A percentile compares a stretch with the other conserved stretches of the same genome.
These are phyloP conservation scores for Grammomys surdaster DNA, from an alignment of 2,113 vertebrate genomes.

Conservation along the genomic window DNA sequence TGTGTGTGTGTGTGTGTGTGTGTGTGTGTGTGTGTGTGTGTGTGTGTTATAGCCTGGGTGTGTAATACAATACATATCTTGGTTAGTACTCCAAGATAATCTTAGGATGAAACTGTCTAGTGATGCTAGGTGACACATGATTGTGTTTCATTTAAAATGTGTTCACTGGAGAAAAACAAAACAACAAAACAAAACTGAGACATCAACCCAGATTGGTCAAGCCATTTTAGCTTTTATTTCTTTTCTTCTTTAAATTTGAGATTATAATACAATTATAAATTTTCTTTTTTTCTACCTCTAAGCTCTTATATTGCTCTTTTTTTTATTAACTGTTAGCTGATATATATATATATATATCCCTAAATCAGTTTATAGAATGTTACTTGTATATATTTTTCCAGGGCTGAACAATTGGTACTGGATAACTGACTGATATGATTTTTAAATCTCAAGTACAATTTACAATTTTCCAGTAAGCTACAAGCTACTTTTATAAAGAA, in stretches of 20 bases:
- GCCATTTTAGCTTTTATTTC: neutral
- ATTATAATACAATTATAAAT: neutral
- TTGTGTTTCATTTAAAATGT: conserved; percentile 14
- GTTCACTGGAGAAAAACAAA: conserved; percentile 2
- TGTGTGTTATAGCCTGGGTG: no score
- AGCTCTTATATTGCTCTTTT: neutral
- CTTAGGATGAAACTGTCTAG: neutral
- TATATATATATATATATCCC: neutral
- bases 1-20: neutral
- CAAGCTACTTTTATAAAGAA: neutral
- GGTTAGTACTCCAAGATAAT: neutral
- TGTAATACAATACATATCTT: neutral
- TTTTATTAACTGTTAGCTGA: no score
- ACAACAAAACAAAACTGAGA: neutral
- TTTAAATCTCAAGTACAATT: conserved; percentile 40
- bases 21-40: neutral
- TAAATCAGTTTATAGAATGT: neutral
- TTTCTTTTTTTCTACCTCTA: neutral
- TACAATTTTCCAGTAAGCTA: no score
- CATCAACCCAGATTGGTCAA: neutral
- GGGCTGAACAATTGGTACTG: neutral
- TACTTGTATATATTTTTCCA: neutral
- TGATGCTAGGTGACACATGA: neutral
- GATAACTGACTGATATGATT: neutral
- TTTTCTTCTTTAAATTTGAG: neutral